phyloP scores from a whole-genome alignment of 2,113 vertebrate species.

The Myrmecobius fasciatus region DNA sequence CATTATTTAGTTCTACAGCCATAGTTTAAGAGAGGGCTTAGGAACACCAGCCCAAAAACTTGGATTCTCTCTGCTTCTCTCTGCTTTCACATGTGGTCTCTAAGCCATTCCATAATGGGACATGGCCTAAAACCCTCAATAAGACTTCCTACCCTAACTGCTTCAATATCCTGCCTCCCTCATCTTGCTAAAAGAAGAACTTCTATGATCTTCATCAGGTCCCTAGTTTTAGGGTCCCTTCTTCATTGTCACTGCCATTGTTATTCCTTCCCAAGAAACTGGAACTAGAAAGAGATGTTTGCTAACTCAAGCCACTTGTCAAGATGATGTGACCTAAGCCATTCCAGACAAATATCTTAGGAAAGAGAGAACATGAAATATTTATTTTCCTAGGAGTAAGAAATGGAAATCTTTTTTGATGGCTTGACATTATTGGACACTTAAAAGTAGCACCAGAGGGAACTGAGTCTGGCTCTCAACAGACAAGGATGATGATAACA shows the following conservation, averaged over 20 bases:
- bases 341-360: neutral
- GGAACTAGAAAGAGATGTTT: neutral
- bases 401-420: neutral
- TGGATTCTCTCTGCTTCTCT: too few species aligned
- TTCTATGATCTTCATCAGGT: neutral
- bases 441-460: slow-evolving; percentile 10
- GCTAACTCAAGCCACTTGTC: neutral
- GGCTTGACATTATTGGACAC: neutral
- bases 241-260: neutral
- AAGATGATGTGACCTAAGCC: neutral
- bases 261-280: neutral
- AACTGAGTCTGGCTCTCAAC: neutral
- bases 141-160: too few species aligned
- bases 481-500: neutral
- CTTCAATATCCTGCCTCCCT: too few species aligned
- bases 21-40: too few species aligned
- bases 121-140: too few species aligned
- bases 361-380: neutral
- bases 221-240: neutral
- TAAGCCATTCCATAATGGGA: too few species aligned
- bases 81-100: too few species aligned
- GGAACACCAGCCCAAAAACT: too few species aligned
- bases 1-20: too few species aligned
- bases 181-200: neutral
- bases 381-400: neutral